Evolutionary conservation across 2,797 vertebrate species (phyloP).

Genomic region (Cryptoblepharus egeriae): DNA sequence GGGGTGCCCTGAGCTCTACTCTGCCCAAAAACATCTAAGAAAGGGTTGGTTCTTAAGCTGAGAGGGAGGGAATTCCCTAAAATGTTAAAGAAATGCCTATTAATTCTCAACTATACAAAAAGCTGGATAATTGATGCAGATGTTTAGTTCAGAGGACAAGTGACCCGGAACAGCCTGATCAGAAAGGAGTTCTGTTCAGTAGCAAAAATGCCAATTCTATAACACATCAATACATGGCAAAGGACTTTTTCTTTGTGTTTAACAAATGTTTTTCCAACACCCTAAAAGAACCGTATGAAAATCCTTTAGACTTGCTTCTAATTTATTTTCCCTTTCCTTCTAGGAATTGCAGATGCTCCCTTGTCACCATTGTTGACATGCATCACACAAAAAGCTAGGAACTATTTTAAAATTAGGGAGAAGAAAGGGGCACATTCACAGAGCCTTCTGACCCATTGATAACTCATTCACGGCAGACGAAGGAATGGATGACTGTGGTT

Average conservation of each 20-base stretch:
- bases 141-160: neutral
- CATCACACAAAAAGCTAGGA: constrained; percentile 89
- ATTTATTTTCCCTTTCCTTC: constrained; percentile 50
- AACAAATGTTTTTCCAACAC: neutral
- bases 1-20: no score
- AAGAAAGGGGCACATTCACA: constrained; percentile 68
- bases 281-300: neutral
- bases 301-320: neutral
- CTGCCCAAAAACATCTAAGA: no score
- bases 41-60: no score
- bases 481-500: neutral
- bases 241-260: neutral
- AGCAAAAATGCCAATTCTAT: neutral
- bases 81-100: neutral
- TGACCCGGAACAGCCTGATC: neutral
- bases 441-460: constrained; percentile 59
- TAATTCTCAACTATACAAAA: neutral
- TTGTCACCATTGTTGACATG: constrained; percentile 90
- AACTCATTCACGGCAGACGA: neutral
- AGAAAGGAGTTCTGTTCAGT: no score
- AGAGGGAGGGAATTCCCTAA: no score
- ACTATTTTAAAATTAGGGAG: constrained; percentile 91
- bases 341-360: constrained; percentile 91
- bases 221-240: neutral
- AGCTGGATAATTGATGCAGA: neutral